Evolutionary conservation across 2,113 vertebrate species (phyloP).

Genomic region (Ploceus nigricollis): DNA sequence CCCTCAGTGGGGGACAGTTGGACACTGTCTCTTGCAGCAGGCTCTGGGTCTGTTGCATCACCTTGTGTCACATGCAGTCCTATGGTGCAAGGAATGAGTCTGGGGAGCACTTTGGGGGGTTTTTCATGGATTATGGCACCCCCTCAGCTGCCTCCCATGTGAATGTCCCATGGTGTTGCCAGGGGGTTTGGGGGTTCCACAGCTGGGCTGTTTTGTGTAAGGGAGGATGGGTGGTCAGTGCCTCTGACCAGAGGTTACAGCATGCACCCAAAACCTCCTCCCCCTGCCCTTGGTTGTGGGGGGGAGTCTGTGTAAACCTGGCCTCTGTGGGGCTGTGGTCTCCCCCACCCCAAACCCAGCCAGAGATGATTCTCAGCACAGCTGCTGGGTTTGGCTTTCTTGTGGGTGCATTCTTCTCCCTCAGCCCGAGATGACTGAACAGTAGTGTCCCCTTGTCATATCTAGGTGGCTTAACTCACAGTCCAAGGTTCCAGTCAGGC

Average conservation of each 20-base stretch:
- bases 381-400: not conserved
- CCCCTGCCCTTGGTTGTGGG: not conserved
- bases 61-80: not conserved
- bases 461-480: not conserved
- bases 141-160: not conserved
- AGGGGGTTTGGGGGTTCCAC: not conserved
- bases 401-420: not conserved
- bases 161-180: fast-evolving
- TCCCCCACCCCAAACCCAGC: not conserved
- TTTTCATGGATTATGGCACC: not conserved
- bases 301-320: not conserved
- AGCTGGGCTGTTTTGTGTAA: not conserved
- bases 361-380: not conserved
- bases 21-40: not conserved
- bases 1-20: not conserved
- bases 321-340: not conserved
- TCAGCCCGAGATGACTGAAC: not conserved
- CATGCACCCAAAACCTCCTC: not conserved
- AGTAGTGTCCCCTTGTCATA: not conserved
- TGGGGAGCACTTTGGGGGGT: not conserved
- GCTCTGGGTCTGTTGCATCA: not conserved
- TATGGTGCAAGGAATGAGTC: not conserved
- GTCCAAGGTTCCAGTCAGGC: not conserved
- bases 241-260: not conserved
- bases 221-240: not conserved